These are phyloP conservation scores for Spatulosminthurus flaviceps DNA, from an alignment of 2,888 invertebrate species.

Conservation along the genomic window DNA sequence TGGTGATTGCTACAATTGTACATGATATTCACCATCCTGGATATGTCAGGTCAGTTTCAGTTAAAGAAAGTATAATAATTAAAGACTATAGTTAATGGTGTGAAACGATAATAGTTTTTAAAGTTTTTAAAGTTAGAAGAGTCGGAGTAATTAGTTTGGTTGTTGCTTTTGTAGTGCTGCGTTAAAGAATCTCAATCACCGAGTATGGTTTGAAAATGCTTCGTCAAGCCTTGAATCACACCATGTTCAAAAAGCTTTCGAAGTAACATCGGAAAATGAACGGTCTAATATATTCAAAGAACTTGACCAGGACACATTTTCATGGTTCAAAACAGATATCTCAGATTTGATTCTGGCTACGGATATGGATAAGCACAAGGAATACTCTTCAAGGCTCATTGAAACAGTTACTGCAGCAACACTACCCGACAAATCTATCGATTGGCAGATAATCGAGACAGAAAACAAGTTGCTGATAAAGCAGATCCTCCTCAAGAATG, in stretches of 20 bases:
- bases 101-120: background rate
- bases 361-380: background rate
- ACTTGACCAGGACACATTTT: background rate
- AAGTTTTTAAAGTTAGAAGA: background rate
- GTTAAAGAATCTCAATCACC: background rate
- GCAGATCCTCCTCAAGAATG: background rate
- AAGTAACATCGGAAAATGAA: background rate
- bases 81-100: too few relatives aligned
- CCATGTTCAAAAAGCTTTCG: background rate
- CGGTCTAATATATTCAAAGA: background rate
- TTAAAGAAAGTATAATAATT: too few relatives aligned
- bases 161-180: background rate
- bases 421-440: background rate
- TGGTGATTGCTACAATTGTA: background rate
- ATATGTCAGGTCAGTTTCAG: background rate
- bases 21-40: constrained; percentile 23
- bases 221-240: background rate
- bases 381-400: background rate
- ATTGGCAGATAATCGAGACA: background rate
- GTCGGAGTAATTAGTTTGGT: background rate
- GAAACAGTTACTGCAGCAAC: background rate
- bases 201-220: background rate
- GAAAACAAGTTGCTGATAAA: background rate
- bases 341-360: constrained; percentile 1
- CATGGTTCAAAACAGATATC: background rate